These are phyloP conservation scores for Eulemur rubriventer DNA, from an alignment of 2,797 vertebrate genomes.

Conservation along the genomic window DNA sequence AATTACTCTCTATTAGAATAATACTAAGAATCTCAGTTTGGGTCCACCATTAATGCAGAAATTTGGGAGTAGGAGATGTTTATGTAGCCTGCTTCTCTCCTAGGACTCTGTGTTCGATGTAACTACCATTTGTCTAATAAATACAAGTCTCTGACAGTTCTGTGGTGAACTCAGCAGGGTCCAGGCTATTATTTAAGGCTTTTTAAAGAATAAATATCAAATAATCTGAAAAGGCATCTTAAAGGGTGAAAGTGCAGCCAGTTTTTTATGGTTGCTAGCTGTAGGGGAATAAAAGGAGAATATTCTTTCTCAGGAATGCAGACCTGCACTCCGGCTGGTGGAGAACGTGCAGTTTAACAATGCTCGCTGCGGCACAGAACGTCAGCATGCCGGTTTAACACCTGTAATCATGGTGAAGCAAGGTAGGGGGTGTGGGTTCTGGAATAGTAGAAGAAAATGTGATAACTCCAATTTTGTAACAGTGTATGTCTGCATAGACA, in stretches of 20 bases:
- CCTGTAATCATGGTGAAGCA: neutral
- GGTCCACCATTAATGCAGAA: neutral
- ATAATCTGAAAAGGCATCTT: constrained; percentile 72
- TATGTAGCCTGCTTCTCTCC: constrained; percentile 26
- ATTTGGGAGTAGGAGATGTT: constrained; percentile 1
- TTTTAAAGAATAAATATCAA: constrained; percentile 74
- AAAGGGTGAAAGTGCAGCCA: constrained; percentile 53
- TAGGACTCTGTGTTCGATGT: constrained; percentile 20
- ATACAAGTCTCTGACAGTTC: constrained; percentile 64
- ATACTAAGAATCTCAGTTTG: neutral
- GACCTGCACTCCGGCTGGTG: neutral
- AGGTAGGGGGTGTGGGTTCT: neutral
- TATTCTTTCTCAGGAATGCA: constrained; percentile 17
- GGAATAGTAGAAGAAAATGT: neutral
- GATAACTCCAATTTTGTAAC: neutral
- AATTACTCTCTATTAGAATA: neutral
- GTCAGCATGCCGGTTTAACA: neutral
- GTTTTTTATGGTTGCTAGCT: constrained; percentile 44
- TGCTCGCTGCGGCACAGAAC: neutral
- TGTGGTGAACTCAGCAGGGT: constrained; percentile 64
- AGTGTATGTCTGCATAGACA: neutral
- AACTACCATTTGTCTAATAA: constrained; percentile 70
- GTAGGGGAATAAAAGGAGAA: neutral
- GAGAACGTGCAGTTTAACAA: neutral
- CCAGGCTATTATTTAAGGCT: constrained; percentile 63